Evolutionary conservation across 1,140 invertebrate species (phyloP).

Genomic region (Lepidostoma basale): DNA sequence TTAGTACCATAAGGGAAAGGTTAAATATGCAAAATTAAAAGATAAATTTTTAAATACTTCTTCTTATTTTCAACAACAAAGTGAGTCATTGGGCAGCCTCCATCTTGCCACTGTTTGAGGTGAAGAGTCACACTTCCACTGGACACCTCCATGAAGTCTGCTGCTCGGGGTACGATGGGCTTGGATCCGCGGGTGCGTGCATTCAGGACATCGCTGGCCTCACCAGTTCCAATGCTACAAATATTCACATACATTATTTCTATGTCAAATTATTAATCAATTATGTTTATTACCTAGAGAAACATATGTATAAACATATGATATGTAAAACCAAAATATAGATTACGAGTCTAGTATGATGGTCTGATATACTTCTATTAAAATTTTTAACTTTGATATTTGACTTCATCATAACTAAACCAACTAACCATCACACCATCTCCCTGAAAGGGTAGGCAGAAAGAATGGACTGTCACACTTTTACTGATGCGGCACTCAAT

Average conservation of each 20-base stretch:
- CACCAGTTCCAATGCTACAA: slow-evolving; percentile 84
- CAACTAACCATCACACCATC: no score
- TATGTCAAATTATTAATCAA: no score
- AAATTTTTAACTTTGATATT: no score
- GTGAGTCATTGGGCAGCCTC: slow-evolving; percentile 93
- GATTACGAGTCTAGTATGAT: neutral
- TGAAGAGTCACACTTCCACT: slow-evolving; percentile 90
- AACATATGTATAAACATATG: no score
- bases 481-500: no score
- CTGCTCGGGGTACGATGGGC: slow-evolving; percentile 86
- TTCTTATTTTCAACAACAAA: slow-evolving; percentile 96
- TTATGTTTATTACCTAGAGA: no score
- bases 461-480: no score
- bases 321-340: neutral
- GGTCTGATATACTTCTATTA: neutral
- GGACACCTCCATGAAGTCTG: slow-evolving; percentile 90
- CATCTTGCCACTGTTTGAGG: slow-evolving; percentile 91
- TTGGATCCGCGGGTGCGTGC: slow-evolving; percentile 87
- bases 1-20: no score
- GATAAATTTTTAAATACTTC: slow-evolving; percentile 66
- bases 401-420: no score
- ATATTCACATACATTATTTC: slow-evolving; percentile 17
- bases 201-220: slow-evolving; percentile 84
- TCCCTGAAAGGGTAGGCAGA: no score
- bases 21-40: slow-evolving; percentile 6